Evolutionary conservation across 2,888 invertebrate species (phyloP).

Genomic region (Hermodice carunculata): DNA sequence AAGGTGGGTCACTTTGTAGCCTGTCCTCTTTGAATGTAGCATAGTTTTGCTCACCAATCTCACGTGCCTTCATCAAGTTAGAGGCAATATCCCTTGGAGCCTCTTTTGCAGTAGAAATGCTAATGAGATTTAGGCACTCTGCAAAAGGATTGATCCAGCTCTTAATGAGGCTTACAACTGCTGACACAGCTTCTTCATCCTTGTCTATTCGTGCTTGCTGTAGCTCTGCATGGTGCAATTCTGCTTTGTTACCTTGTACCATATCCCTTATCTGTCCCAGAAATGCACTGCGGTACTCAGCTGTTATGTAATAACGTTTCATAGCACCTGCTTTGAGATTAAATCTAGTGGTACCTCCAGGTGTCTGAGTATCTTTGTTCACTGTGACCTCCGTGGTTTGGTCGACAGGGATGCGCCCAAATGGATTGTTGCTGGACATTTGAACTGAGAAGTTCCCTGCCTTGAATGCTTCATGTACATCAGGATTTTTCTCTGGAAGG

Average conservation of each 20-base stretch:
- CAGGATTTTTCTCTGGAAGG: conserved; percentile 25
- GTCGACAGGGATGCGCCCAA: conserved; percentile 41
- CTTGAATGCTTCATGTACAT: conserved; percentile 16
- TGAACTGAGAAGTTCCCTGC: conserved; percentile 37
- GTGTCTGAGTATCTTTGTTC: conserved; percentile 27
- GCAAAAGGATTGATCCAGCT: conserved; percentile 31
- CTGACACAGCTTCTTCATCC: conserved; percentile 29
- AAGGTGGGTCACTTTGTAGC: conserved; percentile 28
- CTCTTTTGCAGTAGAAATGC: conserved; percentile 23
- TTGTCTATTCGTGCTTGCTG: conserved; percentile 20
- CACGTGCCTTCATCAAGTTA: conserved; percentile 28
- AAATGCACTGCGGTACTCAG: conserved; percentile 22
- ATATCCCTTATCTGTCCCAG: conserved; percentile 16
- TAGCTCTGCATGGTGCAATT: conserved; percentile 8
- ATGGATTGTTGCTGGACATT: conserved; percentile 29
- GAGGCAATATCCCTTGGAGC: conserved; percentile 20
- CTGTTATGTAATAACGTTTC: conserved; percentile 23
- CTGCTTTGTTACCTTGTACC: not conserved
- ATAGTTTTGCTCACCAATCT: conserved; percentile 31
- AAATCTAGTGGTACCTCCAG: conserved; percentile 17
- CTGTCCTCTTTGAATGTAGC: conserved; percentile 30
- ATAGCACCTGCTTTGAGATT: conserved; percentile 16
- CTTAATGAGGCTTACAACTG: conserved; percentile 21
- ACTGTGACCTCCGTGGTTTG: conserved; percentile 26
- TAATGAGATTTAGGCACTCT: conserved; percentile 10